Conservation (phyloP, 23 tunicate genomes). For the Styela plicata region DNA sequence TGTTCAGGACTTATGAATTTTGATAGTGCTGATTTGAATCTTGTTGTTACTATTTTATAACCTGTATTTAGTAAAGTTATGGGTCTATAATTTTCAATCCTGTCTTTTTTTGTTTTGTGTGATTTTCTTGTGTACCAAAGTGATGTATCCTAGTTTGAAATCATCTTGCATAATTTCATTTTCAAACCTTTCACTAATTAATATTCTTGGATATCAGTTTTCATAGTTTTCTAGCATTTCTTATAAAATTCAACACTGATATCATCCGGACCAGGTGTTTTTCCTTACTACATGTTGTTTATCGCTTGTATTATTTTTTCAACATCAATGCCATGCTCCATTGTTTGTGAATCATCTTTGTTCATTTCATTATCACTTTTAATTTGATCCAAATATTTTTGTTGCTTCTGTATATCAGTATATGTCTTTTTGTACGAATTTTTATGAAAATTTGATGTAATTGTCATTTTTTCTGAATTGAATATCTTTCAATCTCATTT, state of each 20-base stretch:
- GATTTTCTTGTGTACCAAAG: not conserved
- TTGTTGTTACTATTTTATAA: not conserved
- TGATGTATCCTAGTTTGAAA: not conserved
- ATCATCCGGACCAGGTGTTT: not conserved
- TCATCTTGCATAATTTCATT: not conserved
- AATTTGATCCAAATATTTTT: not conserved
- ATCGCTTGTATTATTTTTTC: not conserved
- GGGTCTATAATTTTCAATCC: not conserved
- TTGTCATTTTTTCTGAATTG: not conserved
- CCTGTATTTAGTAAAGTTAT: not conserved
- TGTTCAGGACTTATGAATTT: not conserved
- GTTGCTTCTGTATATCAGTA: not conserved
- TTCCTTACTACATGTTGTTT: not conserved
- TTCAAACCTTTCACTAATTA: not conserved
- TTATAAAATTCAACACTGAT: not conserved
- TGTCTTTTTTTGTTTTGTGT: not conserved
- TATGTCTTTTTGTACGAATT: not conserved
- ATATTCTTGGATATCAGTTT: not conserved
- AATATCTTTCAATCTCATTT: not conserved
- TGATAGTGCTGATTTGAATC: not conserved
- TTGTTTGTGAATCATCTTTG: not conserved
- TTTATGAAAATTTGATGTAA: not conserved
- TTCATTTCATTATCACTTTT: not conserved
- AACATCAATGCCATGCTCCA: not conserved
- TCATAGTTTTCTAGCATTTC: not conserved